Conservation (phyloP, 2,888 invertebrate genomes). For the Melanostoma scalare region DNA sequence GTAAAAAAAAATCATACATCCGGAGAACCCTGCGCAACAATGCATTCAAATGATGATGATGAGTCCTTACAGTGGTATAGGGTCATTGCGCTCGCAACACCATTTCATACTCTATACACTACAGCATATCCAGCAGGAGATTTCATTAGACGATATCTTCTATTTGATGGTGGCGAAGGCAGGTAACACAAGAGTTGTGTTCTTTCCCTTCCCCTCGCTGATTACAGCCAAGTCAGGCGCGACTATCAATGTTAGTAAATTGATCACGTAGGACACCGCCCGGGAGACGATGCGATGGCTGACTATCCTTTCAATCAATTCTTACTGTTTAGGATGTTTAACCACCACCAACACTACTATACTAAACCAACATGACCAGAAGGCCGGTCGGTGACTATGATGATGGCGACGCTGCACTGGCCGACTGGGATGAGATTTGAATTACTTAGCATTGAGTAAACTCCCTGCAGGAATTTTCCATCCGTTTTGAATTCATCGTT, state of each 20-base stretch:
- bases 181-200: constrained; percentile 23
- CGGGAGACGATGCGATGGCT: constrained; percentile 58
- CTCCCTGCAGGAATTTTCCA: constrained; percentile 49
- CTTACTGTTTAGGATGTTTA: constrained; percentile 69
- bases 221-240: constrained; percentile 63
- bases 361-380: not conserved
- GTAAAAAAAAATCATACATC: constrained; percentile 56
- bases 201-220: constrained; percentile 13
- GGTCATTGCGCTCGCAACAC: constrained; percentile 62
- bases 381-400: constrained; percentile 2
- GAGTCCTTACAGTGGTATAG: constrained; percentile 55
- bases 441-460: constrained; percentile 42
- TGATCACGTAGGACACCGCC: constrained; percentile 71
- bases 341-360: constrained; percentile 25
- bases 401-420: not conserved
- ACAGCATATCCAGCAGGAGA: constrained; percentile 53
- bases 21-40: constrained; percentile 67
- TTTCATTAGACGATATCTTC: constrained; percentile 69
- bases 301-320: constrained; percentile 72
- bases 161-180: constrained; percentile 32
- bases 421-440: constrained; percentile 55
- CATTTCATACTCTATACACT: constrained; percentile 20
- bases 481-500: constrained; percentile 28
- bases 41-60: constrained; percentile 72
- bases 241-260: constrained; percentile 72